Evolutionary conservation across 30 jellyfish, hydroid and myxozoan species (phyloP), one percentile per base, ranked within the genome.

Genomic region (Cassiopea andromeda): DNA sequence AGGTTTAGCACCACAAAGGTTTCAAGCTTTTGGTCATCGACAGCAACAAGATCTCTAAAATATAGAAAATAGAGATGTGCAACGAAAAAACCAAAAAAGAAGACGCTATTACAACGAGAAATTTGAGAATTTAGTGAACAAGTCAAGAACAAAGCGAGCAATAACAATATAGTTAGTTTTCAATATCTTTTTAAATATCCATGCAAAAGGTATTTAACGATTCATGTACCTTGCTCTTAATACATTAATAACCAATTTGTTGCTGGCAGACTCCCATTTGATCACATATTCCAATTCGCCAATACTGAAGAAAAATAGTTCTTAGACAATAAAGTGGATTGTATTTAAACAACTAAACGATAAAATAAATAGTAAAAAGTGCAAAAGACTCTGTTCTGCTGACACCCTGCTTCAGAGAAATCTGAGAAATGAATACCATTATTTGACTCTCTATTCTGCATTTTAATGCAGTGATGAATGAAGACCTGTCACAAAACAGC

Each of bases 151-250:
- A n/a, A n/a, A n/a, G n/a, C n/a, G n/a, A n/a, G n/a, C n/a, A n/a
- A n/a, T n/a, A n/a, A n/a, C n/a, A n/a, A n/a, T n/a, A n/a, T n/a
- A n/a, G n/a, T n/a, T n/a, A n/a, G n/a, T n/a, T n/a, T n/a, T n/a
- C n/a, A n/a, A n/a, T n/a, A n/a, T n/a, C n/a, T n/a, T n/a, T n/a
- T n/a, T n/a, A n/a, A n/a, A n/a, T n/a, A n/a, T n/a, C n/a, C n/a
- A n/a, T n/a, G n/a, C n/a, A n/a, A n/a, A n/a, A n/a, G n/a, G n/a
- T n/a, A n/a, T n/a, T n/a, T n/a, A n/a, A n/a, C n/a, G n/a, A n/a
- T n/a, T n/a, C n/a, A 18, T 1, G 15, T 85, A 86, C 93, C 93
- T 77, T 60, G 88, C 93, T 19, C 69, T 70, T 43, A 75, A 84
- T 13, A 86, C 82, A 1, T 38, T 67, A 16, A 86, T 61, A 43